A percentile compares a stretch with the other conserved stretches of the same genome.
Conservation (phyloP, 30 jellyfish, hydroid and myxozoan genomes). For the Sanderia malayensis region DNA sequence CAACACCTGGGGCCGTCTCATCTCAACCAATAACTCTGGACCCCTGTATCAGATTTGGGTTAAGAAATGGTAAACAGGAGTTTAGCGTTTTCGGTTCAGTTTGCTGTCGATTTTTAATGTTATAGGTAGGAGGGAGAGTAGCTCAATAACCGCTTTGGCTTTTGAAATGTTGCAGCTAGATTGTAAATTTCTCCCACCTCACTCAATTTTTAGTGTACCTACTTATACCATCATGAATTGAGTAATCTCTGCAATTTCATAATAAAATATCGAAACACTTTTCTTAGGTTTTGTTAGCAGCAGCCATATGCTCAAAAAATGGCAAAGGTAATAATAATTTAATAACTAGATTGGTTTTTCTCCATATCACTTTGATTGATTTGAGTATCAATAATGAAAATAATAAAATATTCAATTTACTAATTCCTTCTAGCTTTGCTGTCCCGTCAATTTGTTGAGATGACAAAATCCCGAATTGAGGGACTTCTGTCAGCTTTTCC, state of each 20-base stretch:
- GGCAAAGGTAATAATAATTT: conserved; percentile 79
- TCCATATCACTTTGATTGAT: not conserved
- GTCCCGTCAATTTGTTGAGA: conserved; percentile 99
- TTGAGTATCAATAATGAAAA: not conserved
- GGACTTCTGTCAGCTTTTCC: conserved; percentile 98
- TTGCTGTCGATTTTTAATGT: not conserved
- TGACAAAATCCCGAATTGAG: conserved; percentile 91
- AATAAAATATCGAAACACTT: no score
- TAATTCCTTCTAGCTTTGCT: conserved; percentile 68
- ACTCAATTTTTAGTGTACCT: no score
- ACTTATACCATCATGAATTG: no score
- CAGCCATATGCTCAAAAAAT: conserved; percentile 94
- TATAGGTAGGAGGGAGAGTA: not conserved
- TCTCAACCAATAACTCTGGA: not conserved
- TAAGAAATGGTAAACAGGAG: not conserved
- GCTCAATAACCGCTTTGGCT: not conserved
- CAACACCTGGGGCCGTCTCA: not conserved
- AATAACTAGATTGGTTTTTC: not conserved
- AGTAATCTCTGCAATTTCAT: no score
- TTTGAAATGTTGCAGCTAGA: no score
- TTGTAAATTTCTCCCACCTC: no score
- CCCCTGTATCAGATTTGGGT: not conserved
- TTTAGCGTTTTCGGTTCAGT: not conserved
- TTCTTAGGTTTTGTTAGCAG: conserved; percentile 93
- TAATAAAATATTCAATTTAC: not conserved